These are phyloP conservation scores for Hippocampus barbouri DNA, from an alignment of 2,113 vertebrate genomes.

Conservation along the genomic window DNA sequence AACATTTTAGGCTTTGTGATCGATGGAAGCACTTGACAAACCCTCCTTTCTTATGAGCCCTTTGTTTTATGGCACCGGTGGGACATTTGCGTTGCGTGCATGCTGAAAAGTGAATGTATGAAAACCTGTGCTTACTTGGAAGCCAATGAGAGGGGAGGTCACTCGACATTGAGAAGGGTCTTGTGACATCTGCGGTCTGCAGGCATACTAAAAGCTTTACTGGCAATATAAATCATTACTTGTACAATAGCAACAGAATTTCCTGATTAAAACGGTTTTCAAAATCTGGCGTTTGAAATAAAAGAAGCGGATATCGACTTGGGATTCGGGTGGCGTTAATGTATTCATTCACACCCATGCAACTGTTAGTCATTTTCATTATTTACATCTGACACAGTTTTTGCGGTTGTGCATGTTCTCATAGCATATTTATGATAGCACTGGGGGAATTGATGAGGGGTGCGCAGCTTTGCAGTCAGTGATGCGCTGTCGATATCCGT, in stretches of 20 bases:
- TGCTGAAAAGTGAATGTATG: neutral
- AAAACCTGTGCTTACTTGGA: neutral
- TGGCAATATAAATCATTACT: neutral
- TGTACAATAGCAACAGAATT: neutral
- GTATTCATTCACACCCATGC: neutral
- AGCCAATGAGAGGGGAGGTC: neutral
- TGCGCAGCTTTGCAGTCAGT: neutral
- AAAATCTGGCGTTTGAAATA: neutral
- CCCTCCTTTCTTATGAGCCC: conserved; percentile 1
- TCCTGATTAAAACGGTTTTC: neutral
- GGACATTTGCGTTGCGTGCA: conserved; percentile 27
- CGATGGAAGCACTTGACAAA: conserved; percentile 23
- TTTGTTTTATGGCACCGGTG: conserved; percentile 38
- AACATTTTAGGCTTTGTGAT: neutral
- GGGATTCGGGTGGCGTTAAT: neutral
- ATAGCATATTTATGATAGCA: conserved; percentile 1
- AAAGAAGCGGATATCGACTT: neutral
- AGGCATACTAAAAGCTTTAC: neutral
- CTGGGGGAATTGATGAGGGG: neutral
- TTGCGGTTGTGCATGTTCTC: neutral
- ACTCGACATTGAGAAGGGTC: neutral
- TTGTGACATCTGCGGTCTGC: conserved; percentile 1
- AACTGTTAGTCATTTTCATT: neutral
- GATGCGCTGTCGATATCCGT: neutral
- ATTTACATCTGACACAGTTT: neutral